Evolutionary conservation across 2,797 vertebrate genomes (phyloP).

Genomic region (Acridotheres tristis): DNA sequence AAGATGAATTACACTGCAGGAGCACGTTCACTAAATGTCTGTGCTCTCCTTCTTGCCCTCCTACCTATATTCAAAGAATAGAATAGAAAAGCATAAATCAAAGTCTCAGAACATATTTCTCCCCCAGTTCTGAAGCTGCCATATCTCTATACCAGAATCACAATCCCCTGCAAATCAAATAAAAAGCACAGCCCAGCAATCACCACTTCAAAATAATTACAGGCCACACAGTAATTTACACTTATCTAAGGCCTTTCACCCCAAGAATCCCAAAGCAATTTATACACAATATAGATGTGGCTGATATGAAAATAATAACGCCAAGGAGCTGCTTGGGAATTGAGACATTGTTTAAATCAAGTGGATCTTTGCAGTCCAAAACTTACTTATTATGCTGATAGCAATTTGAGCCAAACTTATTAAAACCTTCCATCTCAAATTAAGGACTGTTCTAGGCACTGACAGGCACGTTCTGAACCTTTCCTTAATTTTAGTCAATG

Average conservation of each 20-base stretch:
- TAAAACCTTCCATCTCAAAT: not conserved
- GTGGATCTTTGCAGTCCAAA: not conserved
- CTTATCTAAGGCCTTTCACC: constrained; percentile 46
- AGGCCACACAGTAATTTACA: constrained; percentile 34
- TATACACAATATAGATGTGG: constrained; percentile 12
- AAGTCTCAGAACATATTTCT: constrained; percentile 38
- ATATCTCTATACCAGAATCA: constrained; percentile 30
- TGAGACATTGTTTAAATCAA: not conserved
- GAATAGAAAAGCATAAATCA: constrained; percentile 70
- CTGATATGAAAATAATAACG: constrained; percentile 5
- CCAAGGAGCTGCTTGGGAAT: not conserved
- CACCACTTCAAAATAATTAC: constrained; percentile 54
- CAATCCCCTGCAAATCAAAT: constrained; percentile 13
- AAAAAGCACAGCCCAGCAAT: constrained; percentile 24
- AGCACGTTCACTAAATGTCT: constrained; percentile 48
- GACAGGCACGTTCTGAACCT: not conserved
- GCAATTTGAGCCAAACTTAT: not conserved
- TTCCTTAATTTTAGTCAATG: not conserved
- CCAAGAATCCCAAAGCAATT: constrained; percentile 45
- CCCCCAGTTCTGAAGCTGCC: not conserved
- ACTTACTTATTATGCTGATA: not conserved
- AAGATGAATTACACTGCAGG: constrained; percentile 59
- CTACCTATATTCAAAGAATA: constrained; percentile 57
- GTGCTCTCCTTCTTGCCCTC: constrained; percentile 53
- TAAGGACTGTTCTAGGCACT: not conserved